These are phyloP conservation scores for Drosophila engyochracea DNA, from an alignment of 2,888 invertebrate genomes.

Conservation along the genomic window DNA sequence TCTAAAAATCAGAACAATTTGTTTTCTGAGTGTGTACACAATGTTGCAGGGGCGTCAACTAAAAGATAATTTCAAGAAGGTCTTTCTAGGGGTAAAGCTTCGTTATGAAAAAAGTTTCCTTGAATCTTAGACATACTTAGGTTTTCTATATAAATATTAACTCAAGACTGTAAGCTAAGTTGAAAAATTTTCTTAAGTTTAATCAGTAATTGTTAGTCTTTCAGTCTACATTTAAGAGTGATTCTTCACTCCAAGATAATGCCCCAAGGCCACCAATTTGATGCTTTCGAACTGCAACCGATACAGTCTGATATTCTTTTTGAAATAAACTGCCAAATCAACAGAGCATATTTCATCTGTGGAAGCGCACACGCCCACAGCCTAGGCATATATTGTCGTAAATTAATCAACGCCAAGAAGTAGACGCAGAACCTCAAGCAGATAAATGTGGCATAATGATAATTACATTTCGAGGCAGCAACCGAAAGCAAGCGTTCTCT, in stretches of 20 bases:
- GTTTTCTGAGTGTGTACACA: background rate
- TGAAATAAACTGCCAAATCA: constrained; percentile 3
- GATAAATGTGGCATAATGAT: constrained; percentile 66
- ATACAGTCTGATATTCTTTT: background rate
- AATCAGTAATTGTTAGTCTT: background rate
- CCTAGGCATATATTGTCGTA: constrained; percentile 30
- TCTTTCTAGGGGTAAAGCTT: background rate
- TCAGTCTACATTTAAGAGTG: background rate
- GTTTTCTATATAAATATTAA: background rate
- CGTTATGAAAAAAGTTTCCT: background rate
- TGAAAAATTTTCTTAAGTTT: background rate
- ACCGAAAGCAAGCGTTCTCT: constrained; percentile 37
- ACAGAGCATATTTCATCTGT: constrained; percentile 7
- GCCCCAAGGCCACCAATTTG: background rate
- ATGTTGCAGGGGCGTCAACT: background rate
- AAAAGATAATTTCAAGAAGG: background rate
- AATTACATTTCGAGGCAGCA: constrained; percentile 65
- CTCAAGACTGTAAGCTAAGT: background rate
- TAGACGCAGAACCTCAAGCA: constrained; percentile 18
- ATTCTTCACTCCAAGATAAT: background rate
- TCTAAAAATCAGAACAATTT: background rate
- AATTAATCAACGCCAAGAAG: constrained; percentile 61
- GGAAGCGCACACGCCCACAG: constrained; percentile 9
- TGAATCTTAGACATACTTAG: background rate
- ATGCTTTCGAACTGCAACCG: background rate